Evolutionary conservation across 2,797 vertebrate genomes (phyloP).

Genomic region (Diplodus sargus): DNA sequence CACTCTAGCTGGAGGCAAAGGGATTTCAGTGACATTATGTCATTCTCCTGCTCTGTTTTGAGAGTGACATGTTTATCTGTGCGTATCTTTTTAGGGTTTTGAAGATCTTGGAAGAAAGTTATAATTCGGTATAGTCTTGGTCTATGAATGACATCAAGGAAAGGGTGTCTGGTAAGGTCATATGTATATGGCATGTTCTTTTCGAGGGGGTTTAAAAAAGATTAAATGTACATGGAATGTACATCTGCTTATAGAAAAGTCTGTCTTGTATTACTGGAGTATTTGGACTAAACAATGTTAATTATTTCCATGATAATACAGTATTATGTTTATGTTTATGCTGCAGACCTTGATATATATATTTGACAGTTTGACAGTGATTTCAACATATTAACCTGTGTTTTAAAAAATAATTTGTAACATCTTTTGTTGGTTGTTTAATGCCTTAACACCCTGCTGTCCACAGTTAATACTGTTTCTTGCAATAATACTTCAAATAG

Average conservation of each 20-base stretch:
- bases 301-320: background rate
- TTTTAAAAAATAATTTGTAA: background rate
- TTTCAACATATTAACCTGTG: background rate
- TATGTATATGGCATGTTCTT: background rate
- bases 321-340: background rate
- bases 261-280: background rate
- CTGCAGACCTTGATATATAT: background rate
- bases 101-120: background rate
- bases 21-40: slow-evolving; percentile 46
- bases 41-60: slow-evolving; percentile 22
- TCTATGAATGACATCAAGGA: no score
- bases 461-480: background rate
- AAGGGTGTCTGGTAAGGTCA: slow-evolving; percentile 10
- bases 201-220: background rate
- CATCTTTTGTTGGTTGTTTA: background rate
- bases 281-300: background rate
- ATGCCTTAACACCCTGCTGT: background rate
- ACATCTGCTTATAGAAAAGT: background rate
- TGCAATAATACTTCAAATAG: background rate
- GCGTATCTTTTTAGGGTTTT: background rate
- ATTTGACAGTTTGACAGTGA: background rate
- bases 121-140: background rate
- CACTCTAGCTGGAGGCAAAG: slow-evolving; percentile 15
- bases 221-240: background rate
- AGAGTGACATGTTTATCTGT: background rate